Conservation (phyloP, 2,797 vertebrate species). For the Phoeniculus purpureus region DNA sequence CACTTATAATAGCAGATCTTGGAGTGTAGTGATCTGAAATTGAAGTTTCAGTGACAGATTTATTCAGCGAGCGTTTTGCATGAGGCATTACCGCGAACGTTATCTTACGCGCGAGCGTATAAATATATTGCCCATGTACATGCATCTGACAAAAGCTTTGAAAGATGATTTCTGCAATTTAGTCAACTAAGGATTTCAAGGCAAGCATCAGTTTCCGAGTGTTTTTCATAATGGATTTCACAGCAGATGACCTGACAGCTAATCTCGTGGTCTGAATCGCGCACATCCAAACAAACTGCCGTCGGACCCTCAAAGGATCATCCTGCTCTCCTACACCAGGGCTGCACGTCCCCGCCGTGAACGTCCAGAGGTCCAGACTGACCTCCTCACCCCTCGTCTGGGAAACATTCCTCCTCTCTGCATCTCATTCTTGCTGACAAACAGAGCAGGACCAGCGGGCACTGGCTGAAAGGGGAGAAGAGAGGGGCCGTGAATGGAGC, state of each 20-base stretch:
- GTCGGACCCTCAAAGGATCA: slow-evolving; percentile 44
- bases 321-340: slow-evolving; percentile 77
- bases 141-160: slow-evolving; percentile 67
- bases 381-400: slow-evolving; percentile 80
- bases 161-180: slow-evolving; percentile 78
- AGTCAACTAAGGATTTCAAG: slow-evolving; percentile 70
- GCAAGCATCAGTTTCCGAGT: slow-evolving; percentile 69
- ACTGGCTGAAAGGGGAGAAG: slow-evolving; percentile 78
- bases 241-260: slow-evolving; percentile 89
- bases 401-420: slow-evolving; percentile 76
- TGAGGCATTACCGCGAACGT: slow-evolving; percentile 66
- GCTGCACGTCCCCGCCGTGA: slow-evolving; percentile 70
- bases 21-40: slow-evolving; percentile 68
- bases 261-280: slow-evolving; percentile 85
- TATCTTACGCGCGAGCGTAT: not conserved
- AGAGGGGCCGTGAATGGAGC: slow-evolving; percentile 55
- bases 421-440: slow-evolving; percentile 73
- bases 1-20: slow-evolving; percentile 74
- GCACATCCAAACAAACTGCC: slow-evolving; percentile 67
- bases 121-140: slow-evolving; percentile 20
- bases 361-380: slow-evolving; percentile 89
- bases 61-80: slow-evolving; percentile 74
- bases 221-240: slow-evolving; percentile 85
- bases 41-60: slow-evolving; percentile 80
- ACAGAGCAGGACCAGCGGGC: slow-evolving; percentile 77